Evolutionary conservation across 2,797 vertebrate genomes (phyloP).

Genomic region (Eulemur mongoz): DNA sequence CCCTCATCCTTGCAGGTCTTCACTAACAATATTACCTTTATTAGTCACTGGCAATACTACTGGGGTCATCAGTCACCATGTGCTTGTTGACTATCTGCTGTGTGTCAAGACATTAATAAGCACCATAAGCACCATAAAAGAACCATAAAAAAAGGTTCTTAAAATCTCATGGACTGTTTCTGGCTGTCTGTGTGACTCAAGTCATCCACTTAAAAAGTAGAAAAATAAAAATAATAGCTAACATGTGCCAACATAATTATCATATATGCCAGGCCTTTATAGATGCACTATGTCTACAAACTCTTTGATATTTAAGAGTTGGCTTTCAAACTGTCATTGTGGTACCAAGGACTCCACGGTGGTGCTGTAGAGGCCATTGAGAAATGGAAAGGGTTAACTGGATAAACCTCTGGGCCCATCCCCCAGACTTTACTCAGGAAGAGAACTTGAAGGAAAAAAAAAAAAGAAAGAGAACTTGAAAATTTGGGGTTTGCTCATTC

Average conservation of each 20-base stretch:
- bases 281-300: not conserved
- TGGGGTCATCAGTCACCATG: not conserved
- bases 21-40: not conserved
- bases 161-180: not conserved
- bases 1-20: not conserved
- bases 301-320: constrained; percentile 29
- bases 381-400: not conserved
- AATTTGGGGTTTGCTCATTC: not conserved
- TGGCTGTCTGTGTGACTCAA: not conserved
- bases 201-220: not conserved
- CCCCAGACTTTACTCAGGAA: not conserved
- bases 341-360: not conserved
- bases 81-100: not conserved
- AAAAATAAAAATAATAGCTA: not conserved
- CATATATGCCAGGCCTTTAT: not conserved
- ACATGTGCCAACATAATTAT: constrained; percentile 3
- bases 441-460: not conserved
- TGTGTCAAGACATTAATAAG: not conserved
- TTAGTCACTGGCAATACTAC: not conserved
- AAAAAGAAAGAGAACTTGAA: not conserved
- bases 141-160: constrained; percentile 24
- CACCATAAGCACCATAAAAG: not conserved
- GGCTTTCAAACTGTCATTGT: not conserved
- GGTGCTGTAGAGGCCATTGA: not conserved
- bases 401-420: not conserved